phyloP scores from a whole-genome alignment of 2,113 vertebrate species.

The Cyanoderma ruficeps region DNA sequence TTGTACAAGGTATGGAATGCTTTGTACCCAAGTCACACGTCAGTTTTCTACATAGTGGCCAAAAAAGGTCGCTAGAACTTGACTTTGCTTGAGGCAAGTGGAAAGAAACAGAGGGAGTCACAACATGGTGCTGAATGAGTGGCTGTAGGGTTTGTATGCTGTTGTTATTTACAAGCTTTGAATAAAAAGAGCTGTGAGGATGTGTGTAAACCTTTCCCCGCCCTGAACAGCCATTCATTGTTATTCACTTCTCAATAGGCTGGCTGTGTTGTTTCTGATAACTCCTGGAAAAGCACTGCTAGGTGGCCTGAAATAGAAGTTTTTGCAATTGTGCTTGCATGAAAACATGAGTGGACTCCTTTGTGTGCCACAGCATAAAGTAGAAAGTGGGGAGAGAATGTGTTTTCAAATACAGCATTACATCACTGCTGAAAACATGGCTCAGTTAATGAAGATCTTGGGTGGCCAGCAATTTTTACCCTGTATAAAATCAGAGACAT shows the following conservation, averaged over 20 bases:
- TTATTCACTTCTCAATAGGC: neutral
- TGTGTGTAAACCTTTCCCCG: neutral
- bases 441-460: neutral
- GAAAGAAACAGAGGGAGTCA: neutral
- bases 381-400: neutral
- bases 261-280: slow-evolving; percentile 16
- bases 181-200: neutral
- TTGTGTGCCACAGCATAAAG: neutral
- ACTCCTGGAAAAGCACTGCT: neutral
- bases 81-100: slow-evolving; percentile 27
- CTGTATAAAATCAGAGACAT: neutral
- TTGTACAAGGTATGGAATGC: neutral
- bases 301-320: neutral
- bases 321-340: neutral
- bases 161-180: slow-evolving; percentile 26
- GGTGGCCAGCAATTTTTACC: neutral
- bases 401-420: slow-evolving; percentile 22
- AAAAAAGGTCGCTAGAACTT: slow-evolving; percentile 9
- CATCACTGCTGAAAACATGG: neutral
- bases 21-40: neutral
- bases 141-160: slow-evolving; percentile 3
- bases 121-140: slow-evolving; percentile 18
- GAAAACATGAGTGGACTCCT: neutral
- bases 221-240: neutral
- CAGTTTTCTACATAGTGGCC: neutral